Conservation (phyloP, 2,113 vertebrate species). For the Passer domesticus region DNA sequence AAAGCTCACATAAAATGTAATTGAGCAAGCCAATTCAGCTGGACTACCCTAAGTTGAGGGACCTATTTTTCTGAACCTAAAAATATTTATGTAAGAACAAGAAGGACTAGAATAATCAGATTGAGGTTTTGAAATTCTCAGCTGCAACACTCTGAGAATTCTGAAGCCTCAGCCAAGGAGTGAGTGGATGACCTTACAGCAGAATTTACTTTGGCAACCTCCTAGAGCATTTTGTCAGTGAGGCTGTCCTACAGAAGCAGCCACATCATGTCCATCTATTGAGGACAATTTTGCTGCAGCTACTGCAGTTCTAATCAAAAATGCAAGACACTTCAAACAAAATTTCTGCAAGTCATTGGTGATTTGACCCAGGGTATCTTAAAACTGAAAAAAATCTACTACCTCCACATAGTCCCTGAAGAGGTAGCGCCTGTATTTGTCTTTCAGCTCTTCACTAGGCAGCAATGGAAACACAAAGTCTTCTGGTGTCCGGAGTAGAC, state of each 20-base stretch:
- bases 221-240: background rate
- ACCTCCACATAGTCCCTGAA: constrained; percentile 99
- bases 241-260: background rate
- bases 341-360: constrained; percentile 10
- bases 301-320: constrained; percentile 31
- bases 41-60: background rate
- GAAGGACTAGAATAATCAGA: background rate
- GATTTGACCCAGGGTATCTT: background rate
- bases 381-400: background rate
- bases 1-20: background rate
- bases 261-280: background rate
- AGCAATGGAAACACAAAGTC: constrained; percentile 96
- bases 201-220: constrained; percentile 42
- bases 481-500: constrained; percentile 92
- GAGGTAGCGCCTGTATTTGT: constrained; percentile 99
- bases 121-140: background rate
- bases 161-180: background rate
- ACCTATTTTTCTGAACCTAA: background rate
- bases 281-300: background rate
- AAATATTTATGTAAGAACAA: background rate
- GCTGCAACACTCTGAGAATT: background rate
- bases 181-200: constrained; percentile 12
- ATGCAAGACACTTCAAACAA: constrained; percentile 2
- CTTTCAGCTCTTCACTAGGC: constrained; percentile 93
- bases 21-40: background rate